Evolutionary conservation across 2,888 invertebrate genomes (phyloP).

Genomic region (Pegoplata infirma): DNA sequence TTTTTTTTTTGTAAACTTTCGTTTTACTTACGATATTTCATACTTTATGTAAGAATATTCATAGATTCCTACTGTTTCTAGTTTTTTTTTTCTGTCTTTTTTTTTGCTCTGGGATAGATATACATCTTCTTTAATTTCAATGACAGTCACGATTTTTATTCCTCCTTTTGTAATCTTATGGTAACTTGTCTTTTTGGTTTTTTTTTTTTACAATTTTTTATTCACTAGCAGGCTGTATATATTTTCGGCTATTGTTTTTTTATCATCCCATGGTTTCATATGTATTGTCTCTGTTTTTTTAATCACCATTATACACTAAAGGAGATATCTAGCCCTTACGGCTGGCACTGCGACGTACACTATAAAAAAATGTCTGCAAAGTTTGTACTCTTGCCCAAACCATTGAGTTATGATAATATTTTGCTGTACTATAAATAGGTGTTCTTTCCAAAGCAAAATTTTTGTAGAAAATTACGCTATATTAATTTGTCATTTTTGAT

Average conservation of each 20-base stretch:
- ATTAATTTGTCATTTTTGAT: too few species aligned
- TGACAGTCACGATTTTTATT: slow-evolving; percentile 40
- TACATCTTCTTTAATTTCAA: slow-evolving; percentile 51
- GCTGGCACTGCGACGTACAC: too few species aligned
- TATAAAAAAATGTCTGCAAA: too few species aligned
- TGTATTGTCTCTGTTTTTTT: background rate
- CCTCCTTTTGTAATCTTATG: background rate
- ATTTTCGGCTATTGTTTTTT: background rate
- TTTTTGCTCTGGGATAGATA: slow-evolving; percentile 12
- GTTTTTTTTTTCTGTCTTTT: slow-evolving; percentile 2
- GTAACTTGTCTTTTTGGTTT: slow-evolving; percentile 3
- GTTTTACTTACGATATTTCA: slow-evolving; percentile 9
- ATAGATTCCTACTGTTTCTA: slow-evolving; percentile 1
- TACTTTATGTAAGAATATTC: slow-evolving; percentile 25
- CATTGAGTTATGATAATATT: too few species aligned
- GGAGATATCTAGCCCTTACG: too few species aligned
- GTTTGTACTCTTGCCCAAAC: too few species aligned
- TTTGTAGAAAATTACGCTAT: too few species aligned
- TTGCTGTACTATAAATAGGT: too few species aligned
- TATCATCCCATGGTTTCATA: background rate
- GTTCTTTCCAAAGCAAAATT: too few species aligned
- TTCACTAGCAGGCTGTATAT: slow-evolving; percentile 20
- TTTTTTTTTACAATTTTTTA: slow-evolving; percentile 8
- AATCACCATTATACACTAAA: too few species aligned
- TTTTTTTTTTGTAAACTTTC: background rate